phyloP scores from a whole-genome alignment of 2,113 vertebrate species.

The Cyprinodon tularosa region DNA sequence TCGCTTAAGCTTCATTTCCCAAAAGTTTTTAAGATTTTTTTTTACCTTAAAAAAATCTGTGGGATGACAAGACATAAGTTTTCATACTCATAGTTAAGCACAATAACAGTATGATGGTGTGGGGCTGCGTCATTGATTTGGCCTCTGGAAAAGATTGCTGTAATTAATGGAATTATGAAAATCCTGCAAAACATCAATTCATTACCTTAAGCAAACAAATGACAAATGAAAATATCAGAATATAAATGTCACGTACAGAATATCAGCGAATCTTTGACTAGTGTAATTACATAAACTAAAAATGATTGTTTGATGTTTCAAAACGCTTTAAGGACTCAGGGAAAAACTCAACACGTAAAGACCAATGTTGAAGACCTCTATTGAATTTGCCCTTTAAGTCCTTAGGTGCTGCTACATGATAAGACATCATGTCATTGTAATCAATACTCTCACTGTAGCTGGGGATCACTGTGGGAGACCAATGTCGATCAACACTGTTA shows the following conservation, averaged over 20 bases:
- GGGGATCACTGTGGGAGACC: background rate
- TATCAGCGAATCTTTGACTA: background rate
- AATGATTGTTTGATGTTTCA: background rate
- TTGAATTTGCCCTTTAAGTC: background rate
- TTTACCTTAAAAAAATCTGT: background rate
- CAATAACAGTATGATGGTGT: too few relatives aligned
- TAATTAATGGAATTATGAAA: too few relatives aligned
- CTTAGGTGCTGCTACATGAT: background rate
- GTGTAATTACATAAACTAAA: background rate
- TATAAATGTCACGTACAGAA: background rate
- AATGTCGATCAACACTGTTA: background rate
- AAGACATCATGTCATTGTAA: background rate
- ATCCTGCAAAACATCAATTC: too few relatives aligned
- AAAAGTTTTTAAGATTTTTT: background rate
- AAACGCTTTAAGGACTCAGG: background rate
- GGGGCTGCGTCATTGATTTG: too few relatives aligned
- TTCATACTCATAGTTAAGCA: too few relatives aligned
- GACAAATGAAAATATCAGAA: background rate
- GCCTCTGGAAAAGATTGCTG: too few relatives aligned
- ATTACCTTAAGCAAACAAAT: background rate
- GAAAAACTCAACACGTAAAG: background rate
- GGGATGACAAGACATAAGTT: background rate
- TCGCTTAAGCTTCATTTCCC: background rate
- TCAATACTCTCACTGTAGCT: background rate
- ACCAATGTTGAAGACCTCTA: background rate